Evolutionary conservation across 1,140 invertebrate species (phyloP), one percentile per base, ranked within the genome.

Genomic region (Drosophila pseudoobscura): DNA sequence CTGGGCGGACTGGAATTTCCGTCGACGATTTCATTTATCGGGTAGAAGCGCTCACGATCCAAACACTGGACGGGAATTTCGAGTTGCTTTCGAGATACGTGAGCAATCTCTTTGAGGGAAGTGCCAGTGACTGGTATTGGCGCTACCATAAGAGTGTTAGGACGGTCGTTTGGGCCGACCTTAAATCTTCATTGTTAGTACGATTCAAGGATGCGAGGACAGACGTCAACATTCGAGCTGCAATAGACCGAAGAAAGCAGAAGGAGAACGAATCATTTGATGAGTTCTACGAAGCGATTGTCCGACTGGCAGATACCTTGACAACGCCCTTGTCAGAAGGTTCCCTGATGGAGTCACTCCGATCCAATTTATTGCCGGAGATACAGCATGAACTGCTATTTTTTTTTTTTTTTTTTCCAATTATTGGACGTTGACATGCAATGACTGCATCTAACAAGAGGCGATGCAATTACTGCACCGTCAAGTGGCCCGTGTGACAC

Each of bases 41-140:
- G 20, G 20, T 20, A 20, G 20, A 20, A 20, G 20, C 20, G 20
- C 20, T 20, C 20, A 20, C 20, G 20, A 20, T 20, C 20, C 20
- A 20, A 20, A 20, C 20, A 20, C 1, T 20, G 20, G 20, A 20
- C 15, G 39, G 39, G 0, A 65, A 58, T 26, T 58, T 65, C 29
- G 35, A 44, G 1, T 9, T 56, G 13, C 22, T 64, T 7, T 22
- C 53, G 2, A 8, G 20, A 20, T 20, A 20, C 20, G 20, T 20
- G 20, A 20, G 20, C 20, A 20, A 20, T 20, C 20, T 20, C 20
- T 20, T 20, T 20, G 20, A 20, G 20, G 20, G 20, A 20, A 20
- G 39, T 39, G 62, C 45, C 17, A 58, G 47, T 6, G 62, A 65
- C 2, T 65, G 46, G 46, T 57, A 50, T 31, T 65, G 62, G 54